Evolutionary conservation across 1,140 invertebrate species (phyloP).

Genomic region (Zaprionus capensis): DNA sequence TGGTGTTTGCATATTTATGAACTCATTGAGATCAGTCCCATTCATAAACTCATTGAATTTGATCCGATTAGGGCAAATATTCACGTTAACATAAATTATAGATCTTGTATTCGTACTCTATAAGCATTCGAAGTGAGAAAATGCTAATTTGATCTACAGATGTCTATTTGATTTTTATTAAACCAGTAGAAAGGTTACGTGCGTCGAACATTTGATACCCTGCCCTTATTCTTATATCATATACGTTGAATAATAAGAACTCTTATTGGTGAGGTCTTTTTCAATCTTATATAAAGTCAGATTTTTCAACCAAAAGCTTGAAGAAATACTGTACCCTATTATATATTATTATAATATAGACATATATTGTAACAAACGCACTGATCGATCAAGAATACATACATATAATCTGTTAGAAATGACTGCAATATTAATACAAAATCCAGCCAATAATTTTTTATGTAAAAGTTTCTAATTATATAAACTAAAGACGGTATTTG

Average conservation of each 20-base stretch:
- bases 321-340: too few relatives aligned
- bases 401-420: background rate
- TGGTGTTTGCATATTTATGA: slow-evolving; percentile 49
- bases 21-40: slow-evolving; percentile 41
- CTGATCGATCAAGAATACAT: too few relatives aligned
- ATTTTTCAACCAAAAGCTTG: too few relatives aligned
- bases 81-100: slow-evolving; percentile 33
- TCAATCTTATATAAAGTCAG: too few relatives aligned
- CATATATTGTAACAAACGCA: background rate
- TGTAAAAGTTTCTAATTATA: background rate
- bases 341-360: background rate
- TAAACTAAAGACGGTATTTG: background rate
- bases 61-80: slow-evolving; percentile 43
- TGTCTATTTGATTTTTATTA: background rate
- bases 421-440: background rate
- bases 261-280: too few relatives aligned
- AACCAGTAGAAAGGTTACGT: background rate
- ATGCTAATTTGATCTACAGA: slow-evolving; percentile 35
- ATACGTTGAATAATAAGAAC: background rate
- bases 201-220: background rate
- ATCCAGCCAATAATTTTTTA: background rate
- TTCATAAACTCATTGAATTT: slow-evolving; percentile 46
- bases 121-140: slow-evolving; percentile 30
- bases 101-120: slow-evolving; percentile 17
- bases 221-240: background rate